These are phyloP conservation scores for Martes martes DNA, from an alignment of 2,113 vertebrate genomes.

Conservation along the genomic window DNA sequence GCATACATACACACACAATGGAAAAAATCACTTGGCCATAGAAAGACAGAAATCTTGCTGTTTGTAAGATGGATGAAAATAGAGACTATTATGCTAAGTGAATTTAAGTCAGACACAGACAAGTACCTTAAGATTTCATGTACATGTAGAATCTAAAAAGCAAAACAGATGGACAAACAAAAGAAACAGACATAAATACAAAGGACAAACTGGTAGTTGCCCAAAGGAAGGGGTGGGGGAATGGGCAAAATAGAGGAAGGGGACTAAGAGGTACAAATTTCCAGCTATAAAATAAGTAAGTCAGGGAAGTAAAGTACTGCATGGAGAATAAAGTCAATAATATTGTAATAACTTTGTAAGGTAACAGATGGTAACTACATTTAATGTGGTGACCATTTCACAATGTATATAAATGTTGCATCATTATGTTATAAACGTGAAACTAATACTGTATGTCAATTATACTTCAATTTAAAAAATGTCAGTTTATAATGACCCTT, in stretches of 20 bases:
- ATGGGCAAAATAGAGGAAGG: neutral
- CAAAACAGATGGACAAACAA: neutral
- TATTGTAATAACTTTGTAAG: neutral
- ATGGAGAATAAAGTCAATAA: neutral
- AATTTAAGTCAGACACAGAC: neutral
- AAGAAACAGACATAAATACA: neutral
- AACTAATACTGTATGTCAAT: neutral
- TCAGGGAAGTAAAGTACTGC: neutral
- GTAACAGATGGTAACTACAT: neutral
- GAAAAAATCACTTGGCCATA: neutral
- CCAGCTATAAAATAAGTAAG: neutral
- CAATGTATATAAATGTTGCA: neutral
- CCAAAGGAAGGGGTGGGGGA: neutral
- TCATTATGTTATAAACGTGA: neutral
- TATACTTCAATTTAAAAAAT: neutral
- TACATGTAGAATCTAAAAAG: neutral
- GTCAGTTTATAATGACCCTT: neutral
- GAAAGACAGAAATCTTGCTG: neutral
- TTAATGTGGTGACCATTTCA: neutral
- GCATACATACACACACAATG: neutral
- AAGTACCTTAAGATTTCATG: neutral
- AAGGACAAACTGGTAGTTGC: neutral
- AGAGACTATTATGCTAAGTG: neutral
- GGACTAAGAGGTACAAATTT: neutral
- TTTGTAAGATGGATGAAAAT: neutral